A percentile compares a stretch with the other conserved stretches of the same genome.
Conservation (phyloP, 2,797 vertebrate genomes). For the Xenentodon cancila region DNA sequence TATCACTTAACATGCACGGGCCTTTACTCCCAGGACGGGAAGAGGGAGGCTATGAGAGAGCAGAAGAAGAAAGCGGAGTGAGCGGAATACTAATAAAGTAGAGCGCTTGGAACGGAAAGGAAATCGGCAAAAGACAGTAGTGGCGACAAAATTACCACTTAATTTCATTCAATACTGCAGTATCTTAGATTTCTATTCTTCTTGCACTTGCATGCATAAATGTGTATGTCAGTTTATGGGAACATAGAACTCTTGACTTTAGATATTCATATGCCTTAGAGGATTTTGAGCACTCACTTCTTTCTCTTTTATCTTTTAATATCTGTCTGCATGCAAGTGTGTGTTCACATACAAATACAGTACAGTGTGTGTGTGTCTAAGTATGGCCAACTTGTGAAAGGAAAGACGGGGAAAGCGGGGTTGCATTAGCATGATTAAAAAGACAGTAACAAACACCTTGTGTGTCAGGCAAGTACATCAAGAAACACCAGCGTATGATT, state of each 20-base stretch:
- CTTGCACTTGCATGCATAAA: slow-evolving; percentile 20
- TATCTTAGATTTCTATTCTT: slow-evolving; percentile 57
- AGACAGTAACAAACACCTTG: slow-evolving; percentile 80
- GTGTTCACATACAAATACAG: slow-evolving; percentile 2
- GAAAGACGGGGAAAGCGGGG: slow-evolving; percentile 9
- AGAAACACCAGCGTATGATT: slow-evolving; percentile 41
- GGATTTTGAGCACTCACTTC: slow-evolving; percentile 68
- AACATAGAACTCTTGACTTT: slow-evolving; percentile 57
- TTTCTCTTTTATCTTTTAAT: slow-evolving; percentile 56
- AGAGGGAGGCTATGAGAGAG: slow-evolving; percentile 45
- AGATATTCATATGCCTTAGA: slow-evolving; percentile 74
- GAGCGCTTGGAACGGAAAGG: slow-evolving; percentile 57
- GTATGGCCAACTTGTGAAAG: slow-evolving; percentile 40
- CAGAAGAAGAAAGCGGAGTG: slow-evolving; percentile 61
- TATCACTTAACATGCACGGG: slow-evolving; percentile 78
- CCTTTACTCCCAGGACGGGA: slow-evolving; percentile 65
- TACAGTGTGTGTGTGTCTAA: slow-evolving; percentile 21
- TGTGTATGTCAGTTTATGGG: slow-evolving; percentile 11
- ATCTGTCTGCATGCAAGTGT: slow-evolving; percentile 15
- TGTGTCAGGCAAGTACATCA: slow-evolving; percentile 61
- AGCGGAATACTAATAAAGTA: slow-evolving; percentile 77
- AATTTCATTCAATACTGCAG: slow-evolving; percentile 73
- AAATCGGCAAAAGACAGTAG: slow-evolving; percentile 35
- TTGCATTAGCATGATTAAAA: slow-evolving; percentile 83
- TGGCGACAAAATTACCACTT: slow-evolving; percentile 69